A percentile compares a stretch with the other conserved stretches of the same genome.
These are phyloP conservation scores for Drosophila borealis DNA, from an alignment of 2,888 invertebrate species.

Conservation along the genomic window DNA sequence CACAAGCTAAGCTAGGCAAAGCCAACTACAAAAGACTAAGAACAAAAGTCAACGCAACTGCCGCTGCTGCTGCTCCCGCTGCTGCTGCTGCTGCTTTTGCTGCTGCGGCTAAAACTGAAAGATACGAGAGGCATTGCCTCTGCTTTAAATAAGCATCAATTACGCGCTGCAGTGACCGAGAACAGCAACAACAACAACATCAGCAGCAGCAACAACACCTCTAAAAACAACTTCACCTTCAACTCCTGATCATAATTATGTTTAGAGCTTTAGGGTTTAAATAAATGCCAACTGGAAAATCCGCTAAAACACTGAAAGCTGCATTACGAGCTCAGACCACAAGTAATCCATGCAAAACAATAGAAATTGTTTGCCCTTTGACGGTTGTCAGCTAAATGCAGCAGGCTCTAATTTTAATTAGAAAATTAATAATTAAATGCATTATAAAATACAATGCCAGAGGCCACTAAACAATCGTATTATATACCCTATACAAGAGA, in stretches of 20 bases:
- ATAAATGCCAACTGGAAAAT: slow-evolving; percentile 4
- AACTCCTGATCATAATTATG: slow-evolving; percentile 16
- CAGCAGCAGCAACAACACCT: background rate
- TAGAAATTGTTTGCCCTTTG: slow-evolving; percentile 8
- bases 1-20: slow-evolving; percentile 42
- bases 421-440: slow-evolving; percentile 28
- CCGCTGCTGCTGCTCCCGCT: background rate
- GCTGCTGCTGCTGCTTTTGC: slow-evolving; percentile 7
- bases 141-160: slow-evolving; percentile 12
- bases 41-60: slow-evolving; percentile 43
- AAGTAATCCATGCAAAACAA: slow-evolving; percentile 6
- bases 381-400: slow-evolving; percentile 22
- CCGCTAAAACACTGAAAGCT: slow-evolving; percentile 22
- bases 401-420: slow-evolving; percentile 21
- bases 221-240: slow-evolving; percentile 2
- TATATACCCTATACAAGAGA: too few species aligned
- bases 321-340: slow-evolving; percentile 24
- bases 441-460: background rate
- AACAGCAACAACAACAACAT: background rate
- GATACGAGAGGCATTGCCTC: slow-evolving; percentile 1
- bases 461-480: too few species aligned
- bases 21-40: slow-evolving; percentile 44
- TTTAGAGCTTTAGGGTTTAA: slow-evolving; percentile 2
- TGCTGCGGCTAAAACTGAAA: slow-evolving; percentile 5
- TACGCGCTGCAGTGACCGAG: slow-evolving; percentile 1